Evolutionary conservation across 2,113 vertebrate genomes (phyloP).

Genomic region (Pardalotus punctatus): DNA sequence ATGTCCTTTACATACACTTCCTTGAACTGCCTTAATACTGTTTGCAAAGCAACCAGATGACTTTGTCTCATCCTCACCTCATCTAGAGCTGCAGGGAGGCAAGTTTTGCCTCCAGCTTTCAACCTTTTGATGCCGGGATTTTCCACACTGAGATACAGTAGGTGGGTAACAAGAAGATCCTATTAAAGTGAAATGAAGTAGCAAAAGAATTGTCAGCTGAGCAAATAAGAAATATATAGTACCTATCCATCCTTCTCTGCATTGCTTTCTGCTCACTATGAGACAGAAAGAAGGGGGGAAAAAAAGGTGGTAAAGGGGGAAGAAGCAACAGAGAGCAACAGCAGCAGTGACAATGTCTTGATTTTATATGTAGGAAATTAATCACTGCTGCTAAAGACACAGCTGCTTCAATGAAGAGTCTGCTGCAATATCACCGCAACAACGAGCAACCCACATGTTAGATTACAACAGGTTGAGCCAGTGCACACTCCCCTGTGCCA

Average conservation of each 20-base stretch:
- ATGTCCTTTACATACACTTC: not conserved
- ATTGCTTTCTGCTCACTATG: not conserved
- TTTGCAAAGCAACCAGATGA: not conserved
- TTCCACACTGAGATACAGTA: not conserved
- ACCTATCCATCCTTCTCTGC: not conserved
- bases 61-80: not conserved
- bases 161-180: slow-evolving; percentile 33
- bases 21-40: not conserved
- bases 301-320: not conserved
- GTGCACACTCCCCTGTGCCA: slow-evolving; percentile 73
- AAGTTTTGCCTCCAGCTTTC: slow-evolving; percentile 36
- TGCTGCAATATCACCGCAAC: slow-evolving; percentile 81
- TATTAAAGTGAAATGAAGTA: slow-evolving; percentile 46
- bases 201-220: slow-evolving; percentile 30
- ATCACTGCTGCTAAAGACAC: slow-evolving; percentile 34
- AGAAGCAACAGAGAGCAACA: not conserved
- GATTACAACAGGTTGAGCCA: slow-evolving; percentile 79
- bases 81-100: not conserved
- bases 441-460: slow-evolving; percentile 70
- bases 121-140: not conserved
- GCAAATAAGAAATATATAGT: not conserved
- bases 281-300: not conserved
- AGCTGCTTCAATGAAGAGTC: slow-evolving; percentile 68
- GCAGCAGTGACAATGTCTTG: not conserved
- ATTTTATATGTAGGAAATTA: slow-evolving; percentile 13